phyloP scores from a whole-genome alignment of 64 coral and sea anemone genomes.

The Porites australiensis region DNA sequence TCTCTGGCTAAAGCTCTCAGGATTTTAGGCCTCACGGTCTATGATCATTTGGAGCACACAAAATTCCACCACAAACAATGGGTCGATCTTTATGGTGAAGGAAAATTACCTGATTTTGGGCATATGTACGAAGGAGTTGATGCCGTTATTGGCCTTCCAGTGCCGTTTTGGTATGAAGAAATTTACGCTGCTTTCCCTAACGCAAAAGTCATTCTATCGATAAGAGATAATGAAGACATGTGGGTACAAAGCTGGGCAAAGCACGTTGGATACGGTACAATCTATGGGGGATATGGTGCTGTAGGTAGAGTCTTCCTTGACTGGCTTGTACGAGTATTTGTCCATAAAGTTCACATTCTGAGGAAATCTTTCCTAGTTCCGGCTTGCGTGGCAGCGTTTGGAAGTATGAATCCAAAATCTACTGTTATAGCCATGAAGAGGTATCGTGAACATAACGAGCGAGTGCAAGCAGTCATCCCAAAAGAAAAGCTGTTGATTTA shows the following conservation, averaged over 20 bases:
- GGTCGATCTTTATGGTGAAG: constrained; percentile 4
- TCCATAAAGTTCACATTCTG: background rate
- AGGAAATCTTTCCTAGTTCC: too few species aligned
- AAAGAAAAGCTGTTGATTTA: background rate
- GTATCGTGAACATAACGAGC: constrained; percentile 24
- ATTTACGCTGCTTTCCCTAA: background rate
- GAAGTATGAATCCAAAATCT: background rate
- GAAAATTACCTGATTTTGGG: constrained; percentile 14
- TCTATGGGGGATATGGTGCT: background rate
- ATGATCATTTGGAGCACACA: background rate
- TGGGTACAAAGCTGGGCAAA: constrained; percentile 23
- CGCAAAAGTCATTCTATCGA: constrained; percentile 36
- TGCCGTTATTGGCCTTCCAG: constrained; percentile 17
- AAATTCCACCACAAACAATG: background rate
- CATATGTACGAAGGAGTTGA: constrained; percentile 30
- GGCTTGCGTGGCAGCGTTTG: background rate
- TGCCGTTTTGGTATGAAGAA: constrained; percentile 28
- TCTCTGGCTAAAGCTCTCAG: constrained; percentile 15
- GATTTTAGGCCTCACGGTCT: constrained; percentile 13
- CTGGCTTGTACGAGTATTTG: background rate
- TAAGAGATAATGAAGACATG: constrained; percentile 22
- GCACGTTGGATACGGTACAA: background rate
- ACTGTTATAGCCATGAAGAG: background rate
- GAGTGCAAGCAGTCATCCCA: constrained; percentile 11
- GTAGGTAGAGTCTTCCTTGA: too few species aligned